These are phyloP conservation scores for Pseudopodoces humilis DNA, from an alignment of 2,113 vertebrate genomes.

Conservation along the genomic window DNA sequence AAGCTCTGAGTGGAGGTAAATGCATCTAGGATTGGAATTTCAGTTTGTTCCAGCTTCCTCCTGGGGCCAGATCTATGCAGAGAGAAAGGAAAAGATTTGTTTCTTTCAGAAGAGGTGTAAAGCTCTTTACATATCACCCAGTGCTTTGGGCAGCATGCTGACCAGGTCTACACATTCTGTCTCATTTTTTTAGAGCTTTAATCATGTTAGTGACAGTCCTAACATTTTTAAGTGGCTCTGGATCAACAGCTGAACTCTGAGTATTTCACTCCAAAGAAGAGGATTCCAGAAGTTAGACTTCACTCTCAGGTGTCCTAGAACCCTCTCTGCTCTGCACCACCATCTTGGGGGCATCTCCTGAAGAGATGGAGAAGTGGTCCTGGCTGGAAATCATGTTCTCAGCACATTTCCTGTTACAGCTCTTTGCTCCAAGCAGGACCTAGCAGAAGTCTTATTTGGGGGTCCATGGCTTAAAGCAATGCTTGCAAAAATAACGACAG, in stretches of 20 bases:
- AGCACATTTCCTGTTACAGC: neutral
- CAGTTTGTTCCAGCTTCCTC: neutral
- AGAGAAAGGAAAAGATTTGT: conserved; percentile 23
- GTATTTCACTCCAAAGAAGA: neutral
- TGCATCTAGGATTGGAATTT: conserved; percentile 4
- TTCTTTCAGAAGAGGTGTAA: neutral
- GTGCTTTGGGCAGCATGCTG: neutral
- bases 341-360: neutral
- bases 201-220: neutral
- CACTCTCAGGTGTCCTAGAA: neutral
- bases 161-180: neutral
- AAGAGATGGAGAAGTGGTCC: neutral
- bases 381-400: neutral
- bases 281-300: neutral
- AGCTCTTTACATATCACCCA: neutral
- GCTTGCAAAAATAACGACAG: neutral
- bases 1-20: neutral
- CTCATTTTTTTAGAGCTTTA: conserved; percentile 11
- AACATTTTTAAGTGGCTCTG: conserved; percentile 10
- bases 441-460: neutral
- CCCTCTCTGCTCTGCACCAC: neutral
- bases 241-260: neutral
- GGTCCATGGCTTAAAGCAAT: neutral
- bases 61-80: neutral
- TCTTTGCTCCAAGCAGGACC: fast-evolving